Percentiles rank a stretch among this genome's conserved stretches.
Conservation (phyloP, 2,888 invertebrate species). For the Drosophila prolongata region DNA sequence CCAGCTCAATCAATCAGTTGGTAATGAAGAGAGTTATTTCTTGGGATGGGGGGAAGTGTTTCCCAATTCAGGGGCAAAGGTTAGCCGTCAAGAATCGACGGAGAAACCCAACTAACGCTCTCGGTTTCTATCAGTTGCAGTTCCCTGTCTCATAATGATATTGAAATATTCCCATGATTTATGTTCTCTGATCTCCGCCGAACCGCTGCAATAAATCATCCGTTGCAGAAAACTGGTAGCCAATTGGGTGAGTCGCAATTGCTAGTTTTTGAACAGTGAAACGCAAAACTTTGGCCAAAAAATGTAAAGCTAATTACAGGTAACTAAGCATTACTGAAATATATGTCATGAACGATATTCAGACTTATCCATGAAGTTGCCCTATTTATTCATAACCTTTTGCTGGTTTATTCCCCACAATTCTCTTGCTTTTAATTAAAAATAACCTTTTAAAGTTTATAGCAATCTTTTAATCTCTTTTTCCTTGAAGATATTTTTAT, state of each 20-base stretch:
- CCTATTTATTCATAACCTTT: too few species aligned
- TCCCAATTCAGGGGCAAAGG: slow-evolving; percentile 28
- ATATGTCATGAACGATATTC: too few species aligned
- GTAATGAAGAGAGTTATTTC: slow-evolving; percentile 55
- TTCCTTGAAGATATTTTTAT: too few species aligned
- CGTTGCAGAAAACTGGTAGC: slow-evolving; percentile 57
- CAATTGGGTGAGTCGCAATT: slow-evolving; percentile 64
- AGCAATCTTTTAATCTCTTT: too few species aligned
- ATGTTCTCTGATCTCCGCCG: slow-evolving; percentile 42
- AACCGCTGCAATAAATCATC: slow-evolving; percentile 57
- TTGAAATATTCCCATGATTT: slow-evolving; percentile 43
- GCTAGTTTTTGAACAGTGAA: not conserved
- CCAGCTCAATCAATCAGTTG: slow-evolving; percentile 67
- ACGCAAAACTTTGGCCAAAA: not conserved
- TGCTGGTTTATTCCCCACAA: too few species aligned
- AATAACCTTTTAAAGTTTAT: too few species aligned
- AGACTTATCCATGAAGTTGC: too few species aligned
- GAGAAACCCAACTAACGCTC: slow-evolving; percentile 16
- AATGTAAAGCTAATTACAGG: not conserved
- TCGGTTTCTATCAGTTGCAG: slow-evolving; percentile 47
- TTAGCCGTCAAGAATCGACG: slow-evolving; percentile 14
- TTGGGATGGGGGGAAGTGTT: slow-evolving; percentile 10
- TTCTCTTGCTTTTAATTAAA: too few species aligned
- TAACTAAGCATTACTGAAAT: too few species aligned
- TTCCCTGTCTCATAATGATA: slow-evolving; percentile 36